Evolutionary conservation across 2,888 invertebrate species (phyloP).

Genomic region (Himalopsyche kuldschensis): DNA sequence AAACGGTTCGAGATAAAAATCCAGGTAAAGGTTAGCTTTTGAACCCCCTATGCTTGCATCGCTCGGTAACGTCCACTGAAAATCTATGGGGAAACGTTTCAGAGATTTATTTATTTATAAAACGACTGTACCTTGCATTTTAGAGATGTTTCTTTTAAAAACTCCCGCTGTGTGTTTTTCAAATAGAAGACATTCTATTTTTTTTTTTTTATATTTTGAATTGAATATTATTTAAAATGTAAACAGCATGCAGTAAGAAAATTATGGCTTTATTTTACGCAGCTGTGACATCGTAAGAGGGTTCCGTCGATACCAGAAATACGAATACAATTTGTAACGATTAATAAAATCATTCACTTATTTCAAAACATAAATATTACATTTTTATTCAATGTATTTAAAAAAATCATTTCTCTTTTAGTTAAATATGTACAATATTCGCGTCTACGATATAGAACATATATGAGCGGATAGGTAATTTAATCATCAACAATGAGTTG

Average conservation of each 20-base stretch:
- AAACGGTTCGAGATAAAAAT: slow-evolving; percentile 22
- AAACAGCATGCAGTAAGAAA: neutral
- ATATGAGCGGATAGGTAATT: too few species aligned
- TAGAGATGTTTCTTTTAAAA: neutral
- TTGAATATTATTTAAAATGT: neutral
- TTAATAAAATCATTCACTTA: too few species aligned
- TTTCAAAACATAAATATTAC: too few species aligned
- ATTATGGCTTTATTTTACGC: neutral
- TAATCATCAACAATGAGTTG: too few species aligned
- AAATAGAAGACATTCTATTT: neutral
- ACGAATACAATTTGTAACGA: too few species aligned
- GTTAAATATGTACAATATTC: too few species aligned
- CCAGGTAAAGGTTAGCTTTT: slow-evolving; percentile 13
- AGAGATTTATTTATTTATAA: neutral
- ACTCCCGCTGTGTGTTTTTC: neutral
- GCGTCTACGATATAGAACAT: too few species aligned
- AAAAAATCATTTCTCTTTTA: too few species aligned
- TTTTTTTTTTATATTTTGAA: neutral
- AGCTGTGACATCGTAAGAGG: too few species aligned
- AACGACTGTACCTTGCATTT: neutral
- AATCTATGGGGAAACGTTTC: neutral
- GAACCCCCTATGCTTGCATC: slow-evolving; percentile 6
- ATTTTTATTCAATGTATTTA: too few species aligned
- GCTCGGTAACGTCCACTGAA: slow-evolving; percentile 7
- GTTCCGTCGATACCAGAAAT: too few species aligned